A percentile compares a stretch with the other conserved stretches of the same genome.
These are phyloP conservation scores for Kryptopterus vitreolus DNA, from an alignment of 2,797 vertebrate species.

Conservation along the genomic window DNA sequence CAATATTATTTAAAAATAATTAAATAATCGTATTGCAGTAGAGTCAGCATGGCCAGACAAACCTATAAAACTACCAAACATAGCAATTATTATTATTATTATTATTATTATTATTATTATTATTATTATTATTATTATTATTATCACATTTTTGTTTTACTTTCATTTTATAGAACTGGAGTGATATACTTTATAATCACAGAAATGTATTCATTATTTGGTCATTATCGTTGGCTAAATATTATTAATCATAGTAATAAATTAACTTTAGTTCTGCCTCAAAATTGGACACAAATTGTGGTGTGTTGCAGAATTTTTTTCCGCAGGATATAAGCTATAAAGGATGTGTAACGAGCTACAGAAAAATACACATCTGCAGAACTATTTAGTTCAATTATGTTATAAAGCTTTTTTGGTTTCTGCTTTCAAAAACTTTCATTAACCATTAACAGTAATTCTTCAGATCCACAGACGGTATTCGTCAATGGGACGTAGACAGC, in stretches of 20 bases:
- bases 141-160: not conserved
- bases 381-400: not conserved
- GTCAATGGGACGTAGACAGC: constrained; percentile 40
- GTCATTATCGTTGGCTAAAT: not conserved
- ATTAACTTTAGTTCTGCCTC: not conserved
- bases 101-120: no score
- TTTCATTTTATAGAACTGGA: not conserved
- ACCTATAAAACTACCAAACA: no score
- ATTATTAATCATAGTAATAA: not conserved
- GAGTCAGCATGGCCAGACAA: not conserved
- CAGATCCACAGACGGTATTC: constrained; percentile 38
- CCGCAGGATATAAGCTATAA: no score
- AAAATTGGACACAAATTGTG: not conserved
- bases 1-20: not conserved
- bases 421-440: not conserved
- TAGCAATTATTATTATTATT: no score
- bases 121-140: no score
- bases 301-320: no score
- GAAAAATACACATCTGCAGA: not conserved
- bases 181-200: not conserved
- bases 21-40: not conserved
- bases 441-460: constrained; percentile 25
- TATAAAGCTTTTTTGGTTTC: not conserved
- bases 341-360: not conserved
- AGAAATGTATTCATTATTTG: not conserved